phyloP scores from a whole-genome alignment of 2,888 invertebrate genomes.

The Lottia gigantea region DNA sequence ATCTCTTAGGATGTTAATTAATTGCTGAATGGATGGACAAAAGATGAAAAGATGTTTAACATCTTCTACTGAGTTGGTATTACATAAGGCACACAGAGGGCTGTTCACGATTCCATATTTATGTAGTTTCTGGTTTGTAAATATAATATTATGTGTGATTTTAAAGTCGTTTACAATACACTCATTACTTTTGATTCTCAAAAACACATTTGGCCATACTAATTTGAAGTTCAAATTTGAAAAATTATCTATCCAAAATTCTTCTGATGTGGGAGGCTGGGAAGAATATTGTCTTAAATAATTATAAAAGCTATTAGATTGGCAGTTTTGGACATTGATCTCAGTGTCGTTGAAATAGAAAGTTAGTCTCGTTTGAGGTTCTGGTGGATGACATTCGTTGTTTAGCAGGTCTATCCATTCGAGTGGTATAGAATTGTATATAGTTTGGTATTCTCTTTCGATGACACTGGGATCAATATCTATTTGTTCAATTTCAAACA shows the following conservation, averaged over 20 bases:
- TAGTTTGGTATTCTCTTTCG: background rate
- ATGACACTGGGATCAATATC: background rate
- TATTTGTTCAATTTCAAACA: background rate
- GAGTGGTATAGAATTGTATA: background rate
- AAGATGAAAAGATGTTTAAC: background rate
- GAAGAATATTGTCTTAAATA: background rate
- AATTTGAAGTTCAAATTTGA: background rate
- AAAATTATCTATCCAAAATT: background rate
- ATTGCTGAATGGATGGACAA: background rate
- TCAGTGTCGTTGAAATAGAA: background rate
- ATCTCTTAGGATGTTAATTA: background rate
- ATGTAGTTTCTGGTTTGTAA: background rate
- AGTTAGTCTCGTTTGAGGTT: background rate
- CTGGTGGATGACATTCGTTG: background rate
- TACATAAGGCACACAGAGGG: background rate
- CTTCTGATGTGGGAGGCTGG: background rate
- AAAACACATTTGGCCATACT: background rate
- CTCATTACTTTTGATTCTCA: background rate
- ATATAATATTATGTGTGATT: background rate
- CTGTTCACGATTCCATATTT: background rate
- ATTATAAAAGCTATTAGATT: background rate
- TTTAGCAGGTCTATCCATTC: background rate
- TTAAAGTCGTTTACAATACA: background rate
- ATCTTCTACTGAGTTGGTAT: background rate
- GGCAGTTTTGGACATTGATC: background rate